Percentiles rank a stretch among this genome's conserved stretches.
Evolutionary conservation across 2,113 vertebrate species (phyloP).

Genomic region (Datnioides undecimradiatus): DNA sequence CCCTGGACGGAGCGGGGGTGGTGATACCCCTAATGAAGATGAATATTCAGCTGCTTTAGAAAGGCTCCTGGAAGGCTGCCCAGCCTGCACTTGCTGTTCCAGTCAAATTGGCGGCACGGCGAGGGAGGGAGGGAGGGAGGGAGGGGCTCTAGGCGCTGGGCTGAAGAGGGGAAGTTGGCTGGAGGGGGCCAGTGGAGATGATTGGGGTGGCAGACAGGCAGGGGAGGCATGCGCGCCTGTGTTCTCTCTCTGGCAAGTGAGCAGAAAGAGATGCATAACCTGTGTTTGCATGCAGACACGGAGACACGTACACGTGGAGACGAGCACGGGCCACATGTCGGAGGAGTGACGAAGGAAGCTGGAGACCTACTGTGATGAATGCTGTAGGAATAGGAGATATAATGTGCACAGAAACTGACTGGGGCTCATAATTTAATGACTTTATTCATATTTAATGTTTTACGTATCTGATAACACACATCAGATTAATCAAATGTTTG

Average conservation of each 20-base stretch:
- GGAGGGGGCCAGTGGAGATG: conserved; percentile 37
- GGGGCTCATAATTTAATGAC: neutral
- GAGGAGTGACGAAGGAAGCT: neutral
- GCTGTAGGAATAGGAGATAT: neutral
- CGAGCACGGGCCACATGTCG: neutral
- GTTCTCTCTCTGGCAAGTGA: conserved; percentile 26
- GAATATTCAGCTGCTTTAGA: conserved; percentile 84
- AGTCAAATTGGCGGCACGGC: conserved; percentile 84
- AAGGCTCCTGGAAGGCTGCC: conserved; percentile 83
- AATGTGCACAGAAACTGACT: neutral
- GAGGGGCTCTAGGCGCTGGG: neutral
- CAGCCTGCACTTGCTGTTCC: conserved; percentile 76
- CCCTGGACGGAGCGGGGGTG: conserved; percentile 74
- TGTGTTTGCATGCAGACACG: conserved; percentile 12
- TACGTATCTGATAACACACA: neutral
- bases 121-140: conserved; percentile 45
- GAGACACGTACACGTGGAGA: neutral
- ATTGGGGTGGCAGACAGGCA: conserved; percentile 45
- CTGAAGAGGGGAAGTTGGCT: conserved; percentile 24
- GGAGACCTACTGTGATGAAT: neutral
- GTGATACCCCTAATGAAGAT: conserved; percentile 87
- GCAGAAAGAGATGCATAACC: conserved; percentile 17
- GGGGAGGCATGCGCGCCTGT: neutral
- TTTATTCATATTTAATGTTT: neutral
- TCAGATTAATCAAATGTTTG: neutral